Percentiles rank a stretch among this genome's conserved stretches.
Evolutionary conservation across 1,140 invertebrate genomes (phyloP).

Genomic region (Solen grandis): DNA sequence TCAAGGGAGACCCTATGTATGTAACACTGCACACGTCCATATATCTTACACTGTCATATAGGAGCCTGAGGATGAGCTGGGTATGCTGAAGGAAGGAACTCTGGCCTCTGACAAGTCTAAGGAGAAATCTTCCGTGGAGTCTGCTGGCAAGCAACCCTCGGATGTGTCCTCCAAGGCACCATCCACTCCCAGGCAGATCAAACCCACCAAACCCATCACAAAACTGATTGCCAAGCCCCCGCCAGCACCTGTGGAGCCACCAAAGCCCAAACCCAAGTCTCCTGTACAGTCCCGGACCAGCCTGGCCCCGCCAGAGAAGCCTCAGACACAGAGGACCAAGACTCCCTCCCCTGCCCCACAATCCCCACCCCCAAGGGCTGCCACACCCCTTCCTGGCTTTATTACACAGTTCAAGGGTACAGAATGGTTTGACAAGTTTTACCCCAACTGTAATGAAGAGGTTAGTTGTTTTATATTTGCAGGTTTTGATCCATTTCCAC

Average conservation of each 20-base stretch:
- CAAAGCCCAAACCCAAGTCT: slow-evolving; percentile 33
- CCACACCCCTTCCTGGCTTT: slow-evolving; percentile 76
- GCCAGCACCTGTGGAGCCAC: slow-evolving; percentile 34
- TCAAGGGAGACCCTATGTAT: too few species aligned
- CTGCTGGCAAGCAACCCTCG: slow-evolving; percentile 6
- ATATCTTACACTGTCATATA: too few species aligned
- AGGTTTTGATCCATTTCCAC: background rate
- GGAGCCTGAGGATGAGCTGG: too few species aligned
- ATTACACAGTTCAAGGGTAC: slow-evolving; percentile 77
- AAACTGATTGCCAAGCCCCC: slow-evolving; percentile 32
- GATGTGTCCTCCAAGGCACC: slow-evolving; percentile 19
- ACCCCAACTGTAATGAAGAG: slow-evolving; percentile 73
- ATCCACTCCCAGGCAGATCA: slow-evolving; percentile 57
- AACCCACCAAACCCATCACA: slow-evolving; percentile 63
- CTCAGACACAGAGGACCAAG: slow-evolving; percentile 3
- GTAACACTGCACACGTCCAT: too few species aligned
- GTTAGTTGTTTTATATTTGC: slow-evolving; percentile 63
- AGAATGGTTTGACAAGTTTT: slow-evolving; percentile 79
- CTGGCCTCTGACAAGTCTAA: slow-evolving; percentile 15
- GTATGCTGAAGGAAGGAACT: slow-evolving; percentile 15
- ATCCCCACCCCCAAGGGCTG: slow-evolving; percentile 62
- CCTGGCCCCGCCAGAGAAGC: background rate
- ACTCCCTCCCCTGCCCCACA: slow-evolving; percentile 49
- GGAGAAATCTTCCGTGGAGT: too few species aligned
- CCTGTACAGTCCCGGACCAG: background rate